phyloP scores from a whole-genome alignment of 2,888 invertebrate genomes.

The Hypomecis punctinalis region DNA sequence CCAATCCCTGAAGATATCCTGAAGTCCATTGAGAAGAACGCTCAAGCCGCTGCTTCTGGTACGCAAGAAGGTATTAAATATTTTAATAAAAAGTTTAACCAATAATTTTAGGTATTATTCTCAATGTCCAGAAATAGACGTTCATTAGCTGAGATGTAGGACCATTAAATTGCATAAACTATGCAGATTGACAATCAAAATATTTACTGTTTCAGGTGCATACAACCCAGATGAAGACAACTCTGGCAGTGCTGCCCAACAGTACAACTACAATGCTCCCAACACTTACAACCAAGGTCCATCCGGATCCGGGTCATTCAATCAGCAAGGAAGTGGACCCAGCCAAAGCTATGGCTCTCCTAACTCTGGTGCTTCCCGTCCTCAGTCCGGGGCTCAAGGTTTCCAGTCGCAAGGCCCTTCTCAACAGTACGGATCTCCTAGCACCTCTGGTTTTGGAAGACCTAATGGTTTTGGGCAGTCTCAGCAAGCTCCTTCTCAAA shows the following conservation, averaged over 20 bases:
- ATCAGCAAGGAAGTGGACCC: conserved; percentile 25
- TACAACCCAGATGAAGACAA: conserved; percentile 74
- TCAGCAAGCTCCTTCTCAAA: conserved; percentile 40
- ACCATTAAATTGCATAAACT: background rate
- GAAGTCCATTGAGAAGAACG: conserved; percentile 75
- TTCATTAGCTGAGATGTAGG: too few relatives aligned
- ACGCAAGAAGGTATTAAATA: conserved; percentile 83
- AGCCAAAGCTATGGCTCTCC: conserved; percentile 33
- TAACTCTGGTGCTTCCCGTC: conserved; percentile 20
- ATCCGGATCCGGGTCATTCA: conserved; percentile 29
- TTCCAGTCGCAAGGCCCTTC: conserved; percentile 32
- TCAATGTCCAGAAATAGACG: too few relatives aligned
- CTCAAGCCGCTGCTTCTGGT: conserved; percentile 75
- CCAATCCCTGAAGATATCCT: conserved; percentile 78
- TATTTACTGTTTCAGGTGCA: conserved; percentile 63
- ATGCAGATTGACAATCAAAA: background rate
- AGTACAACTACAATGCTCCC: conserved; percentile 47
- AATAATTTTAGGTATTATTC: too few relatives aligned
- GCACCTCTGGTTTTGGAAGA: conserved; percentile 17
- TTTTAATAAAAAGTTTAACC: too few relatives aligned
- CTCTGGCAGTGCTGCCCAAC: conserved; percentile 45
- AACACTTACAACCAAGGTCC: conserved; percentile 37
- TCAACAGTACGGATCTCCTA: conserved; percentile 41
- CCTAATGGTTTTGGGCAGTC: conserved; percentile 29
- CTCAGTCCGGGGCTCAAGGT: conserved; percentile 25